Percentiles rank a stretch among this genome's conserved stretches.
phyloP scores from a whole-genome alignment of 2,797 vertebrate species.

The Remorina albescens region DNA sequence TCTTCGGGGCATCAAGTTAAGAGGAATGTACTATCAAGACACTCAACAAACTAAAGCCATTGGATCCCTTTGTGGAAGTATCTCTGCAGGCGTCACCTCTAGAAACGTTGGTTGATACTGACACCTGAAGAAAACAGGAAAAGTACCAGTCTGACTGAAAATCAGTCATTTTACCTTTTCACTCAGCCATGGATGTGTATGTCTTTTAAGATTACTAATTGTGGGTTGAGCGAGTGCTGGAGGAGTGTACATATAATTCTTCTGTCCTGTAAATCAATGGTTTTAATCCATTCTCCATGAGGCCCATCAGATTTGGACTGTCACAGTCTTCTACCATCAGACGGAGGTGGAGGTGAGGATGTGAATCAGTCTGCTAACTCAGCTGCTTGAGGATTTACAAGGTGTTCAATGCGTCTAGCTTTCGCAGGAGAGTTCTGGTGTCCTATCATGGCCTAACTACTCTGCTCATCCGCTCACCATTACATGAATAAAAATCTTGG shows the following conservation, averaged over 20 bases:
- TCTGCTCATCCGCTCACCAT: slow-evolving; percentile 23
- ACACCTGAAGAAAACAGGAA: slow-evolving; percentile 8
- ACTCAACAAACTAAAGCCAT: slow-evolving; percentile 42
- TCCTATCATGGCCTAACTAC: slow-evolving; percentile 39
- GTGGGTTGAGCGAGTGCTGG: slow-evolving; percentile 51
- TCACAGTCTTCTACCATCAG: slow-evolving; percentile 17
- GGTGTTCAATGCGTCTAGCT: slow-evolving; percentile 35
- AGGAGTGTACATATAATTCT: slow-evolving; percentile 61
- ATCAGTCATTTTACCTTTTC: slow-evolving; percentile 64
- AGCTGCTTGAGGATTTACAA: slow-evolving; percentile 16
- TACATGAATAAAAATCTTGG: slow-evolving; percentile 16
- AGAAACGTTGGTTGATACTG: slow-evolving; percentile 7
- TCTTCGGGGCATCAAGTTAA: slow-evolving; percentile 35
- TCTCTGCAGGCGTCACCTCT: slow-evolving; percentile 15
- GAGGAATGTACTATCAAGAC: slow-evolving; percentile 57
- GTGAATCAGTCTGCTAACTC: slow-evolving; percentile 10
- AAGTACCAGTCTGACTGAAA: slow-evolving; percentile 24
- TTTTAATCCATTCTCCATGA: slow-evolving; percentile 38
- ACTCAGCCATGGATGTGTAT: slow-evolving; percentile 56
- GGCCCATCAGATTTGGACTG: slow-evolving; percentile 20
- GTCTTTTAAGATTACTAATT: slow-evolving; percentile 60
- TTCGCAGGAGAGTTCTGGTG: slow-evolving; percentile 40
- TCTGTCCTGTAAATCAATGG: slow-evolving; percentile 61
- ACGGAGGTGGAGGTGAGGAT: slow-evolving; percentile 23
- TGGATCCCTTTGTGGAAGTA: slow-evolving; percentile 38